Conservation (phyloP, 2,113 vertebrate species). For the Lepus americanus region DNA sequence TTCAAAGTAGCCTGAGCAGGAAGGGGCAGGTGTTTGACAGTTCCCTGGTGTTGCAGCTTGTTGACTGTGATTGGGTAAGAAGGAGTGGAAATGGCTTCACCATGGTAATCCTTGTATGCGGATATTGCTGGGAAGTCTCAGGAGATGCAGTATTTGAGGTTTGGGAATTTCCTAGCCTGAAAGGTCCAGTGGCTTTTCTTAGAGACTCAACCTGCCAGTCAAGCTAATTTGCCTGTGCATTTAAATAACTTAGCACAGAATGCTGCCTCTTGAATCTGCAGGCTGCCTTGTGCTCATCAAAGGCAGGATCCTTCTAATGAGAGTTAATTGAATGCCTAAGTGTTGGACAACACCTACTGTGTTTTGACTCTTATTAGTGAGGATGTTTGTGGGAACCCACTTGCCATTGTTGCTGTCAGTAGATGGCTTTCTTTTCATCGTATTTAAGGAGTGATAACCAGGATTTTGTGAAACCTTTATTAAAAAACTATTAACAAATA, state of each 20-base stretch:
- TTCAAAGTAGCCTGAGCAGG: neutral
- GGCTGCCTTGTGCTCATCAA: neutral
- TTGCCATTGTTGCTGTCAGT: neutral
- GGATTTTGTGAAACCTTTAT: neutral
- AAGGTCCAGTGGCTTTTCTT: neutral
- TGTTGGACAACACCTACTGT: neutral
- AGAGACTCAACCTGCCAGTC: neutral
- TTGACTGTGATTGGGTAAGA: slow-evolving; percentile 20
- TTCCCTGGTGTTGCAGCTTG: neutral
- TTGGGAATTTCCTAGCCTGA: neutral
- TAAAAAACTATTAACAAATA: neutral
- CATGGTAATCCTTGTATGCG: neutral
- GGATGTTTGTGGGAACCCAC: neutral
- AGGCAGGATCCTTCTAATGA: neutral
- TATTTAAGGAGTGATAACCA: neutral
- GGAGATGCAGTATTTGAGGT: neutral
- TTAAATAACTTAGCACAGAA: neutral
- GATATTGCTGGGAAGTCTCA: neutral
- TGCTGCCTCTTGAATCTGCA: neutral
- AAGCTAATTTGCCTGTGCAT: neutral
- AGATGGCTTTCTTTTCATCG: accelerated
- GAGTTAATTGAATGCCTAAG: too few relatives aligned
- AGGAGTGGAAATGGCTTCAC: neutral
- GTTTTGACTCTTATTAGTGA: neutral
- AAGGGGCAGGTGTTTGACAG: neutral